phyloP scores from a whole-genome alignment of 2,888 invertebrate genomes.

The Hololepta plana region DNA sequence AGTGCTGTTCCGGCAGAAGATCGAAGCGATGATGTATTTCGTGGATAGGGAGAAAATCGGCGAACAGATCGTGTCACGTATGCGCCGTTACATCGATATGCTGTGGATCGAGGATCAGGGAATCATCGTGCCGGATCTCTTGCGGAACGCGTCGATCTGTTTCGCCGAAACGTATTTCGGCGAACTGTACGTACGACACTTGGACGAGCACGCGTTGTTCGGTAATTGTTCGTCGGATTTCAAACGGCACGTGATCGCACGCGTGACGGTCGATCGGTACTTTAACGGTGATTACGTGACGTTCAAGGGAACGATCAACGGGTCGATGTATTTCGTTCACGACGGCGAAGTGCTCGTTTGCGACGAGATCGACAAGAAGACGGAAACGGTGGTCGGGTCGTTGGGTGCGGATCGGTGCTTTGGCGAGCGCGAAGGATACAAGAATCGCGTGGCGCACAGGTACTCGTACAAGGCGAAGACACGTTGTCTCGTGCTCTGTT shows the following conservation, averaged over 20 bases:
- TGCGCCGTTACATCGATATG: too few species aligned
- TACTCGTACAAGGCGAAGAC: constrained; percentile 8
- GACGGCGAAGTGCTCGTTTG: constrained; percentile 9
- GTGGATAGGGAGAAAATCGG: too few species aligned
- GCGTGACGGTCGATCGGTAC: constrained; percentile 9
- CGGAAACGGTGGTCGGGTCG: constrained; percentile 6
- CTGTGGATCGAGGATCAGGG: too few species aligned
- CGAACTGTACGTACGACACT: constrained; percentile 7
- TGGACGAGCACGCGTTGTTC: constrained; percentile 9
- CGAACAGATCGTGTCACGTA: too few species aligned
- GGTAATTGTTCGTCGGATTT: constrained; percentile 10
- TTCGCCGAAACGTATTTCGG: constrained; percentile 9
- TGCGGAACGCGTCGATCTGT: too few species aligned
- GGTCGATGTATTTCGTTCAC: constrained; percentile 12
- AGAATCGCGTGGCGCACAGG: constrained; percentile 5
- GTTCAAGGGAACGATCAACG: constrained; percentile 10
- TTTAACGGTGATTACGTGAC: constrained; percentile 11
- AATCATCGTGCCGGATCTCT: too few species aligned
- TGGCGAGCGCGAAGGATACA: constrained; percentile 9
- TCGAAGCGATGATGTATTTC: too few species aligned
- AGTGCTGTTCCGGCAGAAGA: too few species aligned
- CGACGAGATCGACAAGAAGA: constrained; percentile 8
- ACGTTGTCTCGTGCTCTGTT: constrained; percentile 8
- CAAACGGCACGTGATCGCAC: constrained; percentile 10
- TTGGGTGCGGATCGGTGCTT: constrained; percentile 9